A percentile compares a stretch with the other conserved stretches of the same genome.
Evolutionary conservation across 2,113 vertebrate genomes (phyloP).

Genomic region (Macaca nemestrina): DNA sequence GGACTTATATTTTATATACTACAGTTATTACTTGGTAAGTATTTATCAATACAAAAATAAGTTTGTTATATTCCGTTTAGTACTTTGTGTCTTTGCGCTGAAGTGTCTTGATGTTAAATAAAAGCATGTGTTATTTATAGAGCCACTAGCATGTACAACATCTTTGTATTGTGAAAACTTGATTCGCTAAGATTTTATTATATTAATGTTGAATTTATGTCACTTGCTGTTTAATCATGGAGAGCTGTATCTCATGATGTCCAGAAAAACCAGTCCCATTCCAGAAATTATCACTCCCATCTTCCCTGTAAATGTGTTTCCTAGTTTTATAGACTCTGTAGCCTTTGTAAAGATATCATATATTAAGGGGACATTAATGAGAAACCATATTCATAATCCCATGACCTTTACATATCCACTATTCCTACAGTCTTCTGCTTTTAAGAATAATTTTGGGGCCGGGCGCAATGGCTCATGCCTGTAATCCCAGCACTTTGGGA

Average conservation of each 20-base stretch:
- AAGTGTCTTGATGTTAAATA: conserved; percentile 57
- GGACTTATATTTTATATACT: conserved; percentile 98
- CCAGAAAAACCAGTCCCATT: neutral
- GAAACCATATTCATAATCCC: neutral
- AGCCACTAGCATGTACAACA: neutral
- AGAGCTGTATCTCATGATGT: neutral
- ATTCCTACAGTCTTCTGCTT: neutral
- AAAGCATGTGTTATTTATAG: conserved; percentile 13
- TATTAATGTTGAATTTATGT: neutral
- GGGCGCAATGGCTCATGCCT: no score
- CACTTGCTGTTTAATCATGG: neutral
- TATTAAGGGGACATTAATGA: neutral
- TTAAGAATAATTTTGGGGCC: neutral
- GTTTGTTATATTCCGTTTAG: conserved; percentile 53
- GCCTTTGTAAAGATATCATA: neutral
- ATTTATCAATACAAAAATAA: conserved; percentile 63
- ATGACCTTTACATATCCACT: neutral
- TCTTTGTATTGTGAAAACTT: conserved; percentile 51
- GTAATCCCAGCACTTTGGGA: no score
- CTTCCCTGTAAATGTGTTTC: neutral
- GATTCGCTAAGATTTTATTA: neutral
- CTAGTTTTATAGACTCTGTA: neutral
- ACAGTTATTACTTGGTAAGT: conserved; percentile 98
- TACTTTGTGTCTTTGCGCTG: conserved; percentile 54
- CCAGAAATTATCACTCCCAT: neutral